Evolutionary conservation across 2,113 vertebrate genomes (phyloP).

Genomic region (Rallus limicola): DNA sequence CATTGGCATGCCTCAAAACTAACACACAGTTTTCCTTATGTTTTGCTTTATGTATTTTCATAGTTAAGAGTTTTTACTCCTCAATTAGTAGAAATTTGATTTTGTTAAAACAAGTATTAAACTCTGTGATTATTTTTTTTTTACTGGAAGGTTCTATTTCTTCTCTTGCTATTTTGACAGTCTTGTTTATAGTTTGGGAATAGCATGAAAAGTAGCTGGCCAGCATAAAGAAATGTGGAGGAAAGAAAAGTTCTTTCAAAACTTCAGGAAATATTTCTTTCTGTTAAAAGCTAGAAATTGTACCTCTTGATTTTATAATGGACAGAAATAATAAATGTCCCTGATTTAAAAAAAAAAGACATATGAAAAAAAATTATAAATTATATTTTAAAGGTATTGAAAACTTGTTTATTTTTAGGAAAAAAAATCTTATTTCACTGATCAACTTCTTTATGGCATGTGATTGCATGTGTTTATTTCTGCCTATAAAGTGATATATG

Average conservation of each 20-base stretch:
- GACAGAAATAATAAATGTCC: background rate
- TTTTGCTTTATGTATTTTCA: background rate
- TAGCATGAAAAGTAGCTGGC: background rate
- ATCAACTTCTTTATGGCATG: background rate
- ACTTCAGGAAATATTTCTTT: background rate
- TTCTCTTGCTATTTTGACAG: background rate
- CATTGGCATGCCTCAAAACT: accelerated
- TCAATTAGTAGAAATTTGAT: background rate
- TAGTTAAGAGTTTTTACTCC: background rate
- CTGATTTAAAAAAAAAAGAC: background rate
- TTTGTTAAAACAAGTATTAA: background rate
- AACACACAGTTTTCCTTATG: background rate
- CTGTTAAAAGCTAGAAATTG: background rate
- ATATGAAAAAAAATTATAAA: background rate
- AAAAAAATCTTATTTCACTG: background rate
- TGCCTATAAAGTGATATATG: background rate
- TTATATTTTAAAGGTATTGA: background rate
- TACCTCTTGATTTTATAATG: background rate
- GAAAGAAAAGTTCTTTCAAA: background rate
- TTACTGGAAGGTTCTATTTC: background rate
- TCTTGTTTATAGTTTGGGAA: background rate
- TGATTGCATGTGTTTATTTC: background rate
- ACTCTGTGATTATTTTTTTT: background rate
- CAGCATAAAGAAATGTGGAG: background rate
- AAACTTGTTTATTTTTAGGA: background rate